Percentiles rank a stretch among this genome's conserved stretches.
Evolutionary conservation across 2,797 vertebrate genomes (phyloP).

Genomic region (Amniataba percoides): DNA sequence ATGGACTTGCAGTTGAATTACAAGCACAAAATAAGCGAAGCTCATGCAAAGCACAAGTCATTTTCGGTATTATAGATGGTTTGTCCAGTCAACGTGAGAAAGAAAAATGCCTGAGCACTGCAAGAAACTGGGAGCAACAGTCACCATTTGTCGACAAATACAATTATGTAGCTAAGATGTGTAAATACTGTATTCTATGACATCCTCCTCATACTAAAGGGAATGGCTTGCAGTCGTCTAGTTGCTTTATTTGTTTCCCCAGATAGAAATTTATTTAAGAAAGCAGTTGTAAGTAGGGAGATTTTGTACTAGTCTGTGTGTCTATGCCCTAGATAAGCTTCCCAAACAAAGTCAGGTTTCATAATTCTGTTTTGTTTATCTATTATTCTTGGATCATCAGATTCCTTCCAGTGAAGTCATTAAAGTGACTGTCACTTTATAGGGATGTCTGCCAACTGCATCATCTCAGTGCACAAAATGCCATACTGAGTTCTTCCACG

Average conservation of each 20-base stretch:
- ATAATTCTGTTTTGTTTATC: conserved; percentile 54
- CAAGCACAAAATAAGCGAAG: conserved; percentile 57
- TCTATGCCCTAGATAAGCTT: conserved; percentile 75
- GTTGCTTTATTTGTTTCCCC: conserved; percentile 59
- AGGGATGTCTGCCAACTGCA: conserved; percentile 37
- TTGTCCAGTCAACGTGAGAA: conserved; percentile 28
- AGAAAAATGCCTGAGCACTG: conserved; percentile 62
- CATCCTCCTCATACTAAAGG: conserved; percentile 69
- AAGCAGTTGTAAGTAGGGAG: conserved; percentile 61
- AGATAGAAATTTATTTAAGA: conserved; percentile 68
- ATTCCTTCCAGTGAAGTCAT: conserved; percentile 60
- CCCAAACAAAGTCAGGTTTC: conserved; percentile 63
- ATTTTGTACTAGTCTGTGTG: conserved; percentile 59
- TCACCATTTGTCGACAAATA: conserved; percentile 41
- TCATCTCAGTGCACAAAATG: conserved; percentile 52
- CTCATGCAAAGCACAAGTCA: conserved; percentile 48
- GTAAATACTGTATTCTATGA: conserved; percentile 75
- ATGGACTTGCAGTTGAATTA: conserved; percentile 37
- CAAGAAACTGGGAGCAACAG: conserved; percentile 57
- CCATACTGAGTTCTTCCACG: conserved; percentile 56
- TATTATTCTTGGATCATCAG: conserved; percentile 49
- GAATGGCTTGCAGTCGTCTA: conserved; percentile 68
- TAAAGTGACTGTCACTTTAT: conserved; percentile 38
- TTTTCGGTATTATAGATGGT: conserved; percentile 30
- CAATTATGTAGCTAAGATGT: conserved; percentile 67